phyloP scores from a whole-genome alignment of 2,888 invertebrate genomes.

The Lordiphosa andalusiaca region DNA sequence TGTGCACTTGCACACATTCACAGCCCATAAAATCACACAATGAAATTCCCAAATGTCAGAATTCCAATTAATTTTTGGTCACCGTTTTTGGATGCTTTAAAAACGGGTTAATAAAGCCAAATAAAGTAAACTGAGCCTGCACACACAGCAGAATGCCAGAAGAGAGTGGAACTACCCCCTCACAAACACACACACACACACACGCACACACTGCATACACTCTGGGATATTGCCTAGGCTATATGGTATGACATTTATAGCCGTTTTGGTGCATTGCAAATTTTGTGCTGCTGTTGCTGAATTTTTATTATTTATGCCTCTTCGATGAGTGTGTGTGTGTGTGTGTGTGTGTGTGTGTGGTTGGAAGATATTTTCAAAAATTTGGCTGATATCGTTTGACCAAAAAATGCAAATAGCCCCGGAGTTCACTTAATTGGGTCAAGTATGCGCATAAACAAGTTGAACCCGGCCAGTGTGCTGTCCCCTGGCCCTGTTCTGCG shows the following conservation, averaged over 20 bases:
- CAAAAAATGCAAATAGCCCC: constrained; percentile 60
- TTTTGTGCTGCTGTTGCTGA: constrained; percentile 67
- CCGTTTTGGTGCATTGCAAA: constrained; percentile 61
- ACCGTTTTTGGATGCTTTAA: constrained; percentile 62
- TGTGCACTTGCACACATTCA: constrained; percentile 2
- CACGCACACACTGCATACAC: constrained; percentile 4
- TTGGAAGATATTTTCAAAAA: constrained; percentile 40
- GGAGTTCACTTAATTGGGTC: constrained; percentile 65
- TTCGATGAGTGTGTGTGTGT: constrained; percentile 1
- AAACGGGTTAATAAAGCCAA: constrained; percentile 69
- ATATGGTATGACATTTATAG: constrained; percentile 43
- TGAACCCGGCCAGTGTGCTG: constrained; percentile 7
- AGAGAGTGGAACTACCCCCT: background rate
- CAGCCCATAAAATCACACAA: constrained; percentile 35
- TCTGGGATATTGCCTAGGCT: constrained; percentile 34
- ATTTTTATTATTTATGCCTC: constrained; percentile 62
- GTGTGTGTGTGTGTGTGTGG: constrained; percentile 1
- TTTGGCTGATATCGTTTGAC: constrained; percentile 43
- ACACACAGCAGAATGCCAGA: constrained; percentile 6
- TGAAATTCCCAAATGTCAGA: constrained; percentile 58
- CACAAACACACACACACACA: background rate
- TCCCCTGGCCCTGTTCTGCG: constrained; percentile 26
- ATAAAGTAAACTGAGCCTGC: constrained; percentile 58
- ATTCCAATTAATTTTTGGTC: constrained; percentile 72
- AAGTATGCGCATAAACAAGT: constrained; percentile 70